Evolutionary conservation across 2,888 invertebrate genomes (phyloP).

Genomic region (Chloroclysta siterata): DNA sequence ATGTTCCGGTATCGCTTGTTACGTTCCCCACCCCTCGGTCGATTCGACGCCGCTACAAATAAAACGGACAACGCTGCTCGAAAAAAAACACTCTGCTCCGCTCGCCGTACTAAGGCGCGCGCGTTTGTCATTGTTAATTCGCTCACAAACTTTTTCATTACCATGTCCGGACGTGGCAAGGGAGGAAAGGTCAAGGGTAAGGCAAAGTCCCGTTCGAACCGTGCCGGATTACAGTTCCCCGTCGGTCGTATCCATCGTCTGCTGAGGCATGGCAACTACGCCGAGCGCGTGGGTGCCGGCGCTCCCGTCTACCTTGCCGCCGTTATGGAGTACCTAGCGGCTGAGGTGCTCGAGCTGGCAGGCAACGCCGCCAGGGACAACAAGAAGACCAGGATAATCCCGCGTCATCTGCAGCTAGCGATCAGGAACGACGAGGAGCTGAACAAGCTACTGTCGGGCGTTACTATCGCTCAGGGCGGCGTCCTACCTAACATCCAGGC

Average conservation of each 20-base stretch:
- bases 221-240: conserved; percentile 84
- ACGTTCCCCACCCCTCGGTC: not conserved
- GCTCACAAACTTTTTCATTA: not conserved
- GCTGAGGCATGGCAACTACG: conserved; percentile 85
- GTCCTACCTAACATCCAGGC: conserved; percentile 92
- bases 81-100: not conserved
- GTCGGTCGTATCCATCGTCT: conserved; percentile 75
- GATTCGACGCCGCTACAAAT: not conserved
- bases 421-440: conserved; percentile 92
- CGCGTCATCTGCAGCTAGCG: conserved; percentile 85
- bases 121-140: not conserved
- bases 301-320: conserved; percentile 81
- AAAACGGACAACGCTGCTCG: not conserved
- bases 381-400: conserved; percentile 59
- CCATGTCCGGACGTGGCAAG: not conserved
- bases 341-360: conserved; percentile 48
- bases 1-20: not conserved
- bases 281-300: conserved; percentile 55
- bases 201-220: conserved; percentile 61
- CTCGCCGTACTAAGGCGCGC: not conserved
- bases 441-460: conserved; percentile 89
- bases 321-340: conserved; percentile 87
- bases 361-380: conserved; percentile 87
- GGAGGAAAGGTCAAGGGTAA: not conserved
- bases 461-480: conserved; percentile 93